Base-by-base conservation (phyloP, 1,140 invertebrate genomes). In the Diabrotica undecimpunctata region DNA sequence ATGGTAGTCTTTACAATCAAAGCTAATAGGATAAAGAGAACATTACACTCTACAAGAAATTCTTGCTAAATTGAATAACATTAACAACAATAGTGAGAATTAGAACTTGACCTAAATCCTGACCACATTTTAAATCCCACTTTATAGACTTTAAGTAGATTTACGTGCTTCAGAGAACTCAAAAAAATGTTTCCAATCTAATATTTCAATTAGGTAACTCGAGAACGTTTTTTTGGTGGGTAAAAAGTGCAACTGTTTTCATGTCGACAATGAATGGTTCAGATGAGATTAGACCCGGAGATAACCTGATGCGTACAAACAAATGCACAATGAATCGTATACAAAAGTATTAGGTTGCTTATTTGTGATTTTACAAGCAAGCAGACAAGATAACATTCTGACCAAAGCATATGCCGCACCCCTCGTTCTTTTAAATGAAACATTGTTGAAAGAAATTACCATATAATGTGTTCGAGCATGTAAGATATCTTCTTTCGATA, bases 261-360 rank as follows among this genome's bases (percentile, higher is more conserved):
- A 55, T 62, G 58, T 67, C 50, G 37, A 14, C 41, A 58, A 51
- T 58, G 52, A 59, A 51, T 55, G 13, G 63, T 58, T 64, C 62
- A 66, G 70, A 70, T 66, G 65, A 68, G 70, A 70, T 57, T 64
- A 62, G 62, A 68, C 66, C 67, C 65, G 63, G 64, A 68, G 68
- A 70, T 72, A 60, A 60, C 39, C 58, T 60, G 58, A 60, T 60
- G 58, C 58, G 38, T 60, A 60, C 58, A 60, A 60, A 60, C 58
- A 60, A 60, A 60, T 51, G 58, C 36, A 60, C 58, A 72, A 72
- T 72, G 67, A 66, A 62, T 46, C 62, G 54, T 64, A 68, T 65
- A 72, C 69, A 70, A 69, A 72, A 72, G 71, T 72, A 72, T 72
- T 70, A 64, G 63, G 68, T 72, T 72, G 68, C 71, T 72, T 70